Evolutionary conservation across 2,797 vertebrate genomes (phyloP).

Genomic region (Enteromius radiatus): DNA sequence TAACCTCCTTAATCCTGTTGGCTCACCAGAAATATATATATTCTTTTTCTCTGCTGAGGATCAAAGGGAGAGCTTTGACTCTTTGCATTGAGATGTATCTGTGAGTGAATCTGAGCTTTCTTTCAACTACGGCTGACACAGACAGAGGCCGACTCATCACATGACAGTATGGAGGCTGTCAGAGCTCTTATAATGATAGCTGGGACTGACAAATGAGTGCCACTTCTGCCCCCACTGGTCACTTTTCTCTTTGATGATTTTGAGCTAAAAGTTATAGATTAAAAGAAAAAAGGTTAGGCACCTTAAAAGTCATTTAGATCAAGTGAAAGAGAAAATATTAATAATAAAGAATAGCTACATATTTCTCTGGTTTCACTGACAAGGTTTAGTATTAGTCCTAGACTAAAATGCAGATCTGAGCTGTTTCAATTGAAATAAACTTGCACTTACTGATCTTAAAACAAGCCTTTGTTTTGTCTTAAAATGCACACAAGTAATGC

Average conservation of each 20-base stretch:
- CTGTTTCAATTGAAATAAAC: no score
- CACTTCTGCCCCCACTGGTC: constrained; percentile 30
- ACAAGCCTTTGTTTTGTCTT: no score
- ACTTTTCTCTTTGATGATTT: background rate
- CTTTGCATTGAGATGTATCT: constrained; percentile 40
- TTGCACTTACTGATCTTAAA: no score
- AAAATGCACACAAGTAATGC: no score
- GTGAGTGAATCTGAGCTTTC: constrained; percentile 49
- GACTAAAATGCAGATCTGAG: no score
- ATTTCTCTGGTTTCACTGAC: background rate
- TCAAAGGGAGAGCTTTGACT: constrained; percentile 48
- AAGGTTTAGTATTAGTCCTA: no score
- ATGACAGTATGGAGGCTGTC: background rate
- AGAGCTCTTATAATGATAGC: constrained; percentile 16
- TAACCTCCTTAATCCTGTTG: no score
- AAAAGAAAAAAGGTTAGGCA: background rate
- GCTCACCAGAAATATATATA: constrained; percentile 11
- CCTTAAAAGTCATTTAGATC: no score
- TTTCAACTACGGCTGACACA: constrained; percentile 35
- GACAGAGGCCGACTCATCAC: constrained; percentile 5
- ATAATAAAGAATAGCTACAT: background rate
- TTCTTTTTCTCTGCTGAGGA: constrained; percentile 42
- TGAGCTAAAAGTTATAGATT: background rate
- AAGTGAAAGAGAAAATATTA: background rate
- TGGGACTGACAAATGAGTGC: constrained; percentile 10